Base-by-base conservation (phyloP, 2,888 invertebrate genomes). In the Osmoderma eremita region DNA sequence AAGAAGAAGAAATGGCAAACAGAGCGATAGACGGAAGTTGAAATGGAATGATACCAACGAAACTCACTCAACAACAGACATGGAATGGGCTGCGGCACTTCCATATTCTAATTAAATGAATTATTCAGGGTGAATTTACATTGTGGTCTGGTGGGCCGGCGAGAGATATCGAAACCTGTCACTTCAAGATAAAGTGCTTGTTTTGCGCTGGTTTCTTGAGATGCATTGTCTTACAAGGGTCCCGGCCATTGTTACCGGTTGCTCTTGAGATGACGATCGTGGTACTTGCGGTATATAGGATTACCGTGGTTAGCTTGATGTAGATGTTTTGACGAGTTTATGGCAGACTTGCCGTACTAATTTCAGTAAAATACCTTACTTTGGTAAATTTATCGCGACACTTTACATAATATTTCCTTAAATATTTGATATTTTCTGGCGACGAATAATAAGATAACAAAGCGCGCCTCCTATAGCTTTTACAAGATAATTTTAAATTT, bases 41-140 rank as follows among this genome's bases (percentile, higher is more conserved):
- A 61, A 61, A 12, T 12, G 58, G 48, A 36, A 45, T 45, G 58
- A 45, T 61, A 61, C 58, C 45, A 61, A 61, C 58, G 24, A 36
- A 53, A 38, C 18, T 51, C 53, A 12, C 36, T 36, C 38, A 17
- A 18, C 18, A 61, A 13, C n/a, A 69, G 69, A 72, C 69, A 70
- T 64, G 68, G 64, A 72, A 72, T 69, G 68, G 71, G 71, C 70
- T 42, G 70, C 65, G 67, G 71, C 67, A 18, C 53, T 53, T 61
- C 67, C 71, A 72, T 74, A 74, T 74, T 74, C 74, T 74, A 74
- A 74, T 74, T 73, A 73, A 74, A 74, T 74, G 74, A 74, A 74
- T 74, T 69, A 74, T 74, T 74, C 74, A 74, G 69, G 56, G 65
- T 63, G 71, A 72, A 73, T 73, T 72, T 73, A 73, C 73, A 73